Percentiles rank a stretch among this genome's conserved stretches.
These are phyloP conservation scores for Neelides folsomi DNA, from an alignment of 2,888 invertebrate genomes.

Conservation along the genomic window DNA sequence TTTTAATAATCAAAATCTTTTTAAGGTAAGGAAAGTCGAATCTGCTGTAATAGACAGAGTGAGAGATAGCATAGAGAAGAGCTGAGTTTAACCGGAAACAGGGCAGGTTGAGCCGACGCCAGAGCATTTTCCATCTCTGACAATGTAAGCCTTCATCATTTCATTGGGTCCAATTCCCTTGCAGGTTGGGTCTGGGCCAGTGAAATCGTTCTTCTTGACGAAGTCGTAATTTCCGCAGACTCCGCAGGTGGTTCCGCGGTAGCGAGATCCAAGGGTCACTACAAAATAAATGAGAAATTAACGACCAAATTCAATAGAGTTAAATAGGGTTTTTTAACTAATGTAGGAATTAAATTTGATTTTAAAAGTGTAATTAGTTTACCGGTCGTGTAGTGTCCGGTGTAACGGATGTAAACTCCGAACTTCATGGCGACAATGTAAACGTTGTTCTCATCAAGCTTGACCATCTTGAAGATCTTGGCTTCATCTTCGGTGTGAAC, in stretches of 20 bases:
- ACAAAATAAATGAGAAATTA: too few relatives aligned
- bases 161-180: conserved; percentile 22
- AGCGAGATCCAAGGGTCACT: conserved; percentile 29
- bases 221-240: conserved; percentile 34
- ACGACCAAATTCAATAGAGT: too few relatives aligned
- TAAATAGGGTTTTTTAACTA: too few relatives aligned
- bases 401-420: conserved; percentile 29
- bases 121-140: conserved; percentile 28
- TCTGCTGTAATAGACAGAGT: too few relatives aligned
- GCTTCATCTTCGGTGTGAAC: conserved; percentile 27
- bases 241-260: conserved; percentile 30
- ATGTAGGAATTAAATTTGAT: too few relatives aligned
- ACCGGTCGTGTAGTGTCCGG: conserved; percentile 26
- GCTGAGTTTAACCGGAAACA: not conserved
- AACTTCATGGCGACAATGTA: conserved; percentile 23
- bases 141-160: conserved; percentile 32
- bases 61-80: too few relatives aligned
- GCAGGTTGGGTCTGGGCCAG: conserved; percentile 27
- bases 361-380: too few relatives aligned
- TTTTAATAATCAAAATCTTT: too few relatives aligned
- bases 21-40: too few relatives aligned
- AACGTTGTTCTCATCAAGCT: conserved; percentile 29
- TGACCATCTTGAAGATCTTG: conserved; percentile 31
- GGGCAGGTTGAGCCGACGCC: conserved; percentile 23
- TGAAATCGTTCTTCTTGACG: conserved; percentile 25